Evolutionary conservation across 2,797 vertebrate species (phyloP), one percentile per base, ranked within the genome.

Genomic region (Tinamus major): DNA sequence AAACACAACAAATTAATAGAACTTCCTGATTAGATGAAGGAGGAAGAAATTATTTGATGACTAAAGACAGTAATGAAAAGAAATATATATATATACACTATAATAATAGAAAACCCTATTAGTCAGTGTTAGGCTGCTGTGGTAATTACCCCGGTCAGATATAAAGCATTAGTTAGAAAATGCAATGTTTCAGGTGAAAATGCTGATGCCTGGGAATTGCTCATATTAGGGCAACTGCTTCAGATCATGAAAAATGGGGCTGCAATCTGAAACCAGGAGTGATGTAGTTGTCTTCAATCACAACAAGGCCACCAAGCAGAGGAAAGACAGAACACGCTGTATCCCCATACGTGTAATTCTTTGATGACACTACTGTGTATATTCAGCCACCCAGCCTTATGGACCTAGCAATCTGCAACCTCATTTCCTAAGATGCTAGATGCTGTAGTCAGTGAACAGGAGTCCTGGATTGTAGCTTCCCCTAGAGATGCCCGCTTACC

Each of bases 151-250:
- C 58, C 67, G 26, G 8, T 74, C 64, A 91, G 91, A 94, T 78
- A 53, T 51, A 89, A 95, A 96, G 56, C 31, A 48, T 74, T 89
- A 53, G 31, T 64, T 83, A 83, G 69, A 58, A 91, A 64, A 88
- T 59, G 19, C 41, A 79, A 42, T 44, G 79, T 55, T n/a, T 0
- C 0, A 59, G 71, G 49, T 76, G 44, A 94, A 90, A 64, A n/a
- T 61, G 37, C 41, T 83, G 80, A 19, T 74, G 79, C 44, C 55
- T 83, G 55, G 46, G 80, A 72, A 41, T 83, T 90, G 51, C 61
- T 88, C 88, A 79, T 65, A 83, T 79, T 79, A 90, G 69, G 31
- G 49, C 61, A 77, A 72, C 63, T 31, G 26, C n/a, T 82, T 85
- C 44, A 91, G 51, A 49, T 51, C 39, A 46, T 56, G 77, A 88